phyloP scores from a whole-genome alignment of 2,797 vertebrate species.

The Microctenopoma lineatum region DNA sequence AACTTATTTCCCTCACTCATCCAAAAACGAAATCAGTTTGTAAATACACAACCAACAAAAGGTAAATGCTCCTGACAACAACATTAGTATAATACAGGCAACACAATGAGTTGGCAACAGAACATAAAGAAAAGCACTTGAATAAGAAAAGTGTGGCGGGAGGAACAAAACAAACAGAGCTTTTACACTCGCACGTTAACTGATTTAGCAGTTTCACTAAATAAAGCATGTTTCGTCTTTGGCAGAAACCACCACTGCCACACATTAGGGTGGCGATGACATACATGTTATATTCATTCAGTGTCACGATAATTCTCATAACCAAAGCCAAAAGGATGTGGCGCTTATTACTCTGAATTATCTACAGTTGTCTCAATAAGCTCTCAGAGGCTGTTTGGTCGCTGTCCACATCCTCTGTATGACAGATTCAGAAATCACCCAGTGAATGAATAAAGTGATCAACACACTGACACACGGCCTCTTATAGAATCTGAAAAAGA shows the following conservation, averaged over 20 bases:
- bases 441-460: constrained; percentile 38
- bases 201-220: constrained; percentile 45
- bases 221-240: constrained; percentile 48
- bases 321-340: constrained; percentile 46
- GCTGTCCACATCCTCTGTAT: constrained; percentile 45
- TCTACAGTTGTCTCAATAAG: constrained; percentile 49
- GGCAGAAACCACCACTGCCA: constrained; percentile 32
- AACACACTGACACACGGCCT: constrained; percentile 27
- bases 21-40: constrained; percentile 3
- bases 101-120: constrained; percentile 31
- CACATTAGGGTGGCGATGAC: constrained; percentile 44
- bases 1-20: not conserved
- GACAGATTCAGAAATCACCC: constrained; percentile 47
- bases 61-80: constrained; percentile 8
- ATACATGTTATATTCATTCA: constrained; percentile 52
- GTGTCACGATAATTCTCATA: constrained; percentile 49
- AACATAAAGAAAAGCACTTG: constrained; percentile 8
- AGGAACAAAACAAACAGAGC: constrained; percentile 19
- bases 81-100: constrained; percentile 10
- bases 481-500: constrained; percentile 11
- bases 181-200: constrained; percentile 41
- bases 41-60: constrained; percentile 11
- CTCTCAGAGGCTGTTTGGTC: constrained; percentile 46
- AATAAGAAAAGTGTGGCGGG: not conserved
- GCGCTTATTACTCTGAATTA: constrained; percentile 61